These are phyloP conservation scores for Rhopalosiphum nymphaeae DNA, from an alignment of 2,888 invertebrate species.

Conservation along the genomic window DNA sequence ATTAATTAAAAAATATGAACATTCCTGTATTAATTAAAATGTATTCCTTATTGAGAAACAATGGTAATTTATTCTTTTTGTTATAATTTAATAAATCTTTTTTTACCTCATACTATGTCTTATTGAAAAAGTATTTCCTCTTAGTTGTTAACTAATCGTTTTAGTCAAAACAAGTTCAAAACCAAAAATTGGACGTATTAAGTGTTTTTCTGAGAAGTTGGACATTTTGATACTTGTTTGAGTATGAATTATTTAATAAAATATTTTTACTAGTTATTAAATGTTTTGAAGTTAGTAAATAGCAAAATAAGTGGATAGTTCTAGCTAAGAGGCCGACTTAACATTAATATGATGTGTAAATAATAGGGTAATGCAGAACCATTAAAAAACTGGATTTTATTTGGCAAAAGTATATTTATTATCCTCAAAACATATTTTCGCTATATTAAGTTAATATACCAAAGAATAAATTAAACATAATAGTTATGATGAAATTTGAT, in stretches of 20 bases:
- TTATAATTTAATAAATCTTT: background rate
- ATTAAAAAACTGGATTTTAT: too few relatives aligned
- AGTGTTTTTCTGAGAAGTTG: background rate
- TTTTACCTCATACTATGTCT: background rate
- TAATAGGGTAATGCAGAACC: too few relatives aligned
- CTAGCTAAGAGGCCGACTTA: too few relatives aligned
- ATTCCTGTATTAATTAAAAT: background rate
- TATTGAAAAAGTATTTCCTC: background rate
- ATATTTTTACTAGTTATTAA: background rate
- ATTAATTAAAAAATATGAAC: slow-evolving; percentile 73
- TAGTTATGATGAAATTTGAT: too few relatives aligned
- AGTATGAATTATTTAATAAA: too few relatives aligned
- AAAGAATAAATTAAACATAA: too few relatives aligned
- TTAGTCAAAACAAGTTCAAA: background rate
- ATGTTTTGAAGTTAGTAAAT: background rate
- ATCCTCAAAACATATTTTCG: too few relatives aligned
- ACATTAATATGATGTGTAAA: too few relatives aligned
- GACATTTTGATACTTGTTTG: background rate
- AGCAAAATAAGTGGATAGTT: background rate
- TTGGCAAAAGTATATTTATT: too few relatives aligned
- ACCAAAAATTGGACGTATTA: background rate
- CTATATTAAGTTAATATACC: too few relatives aligned
- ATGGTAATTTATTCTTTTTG: background rate
- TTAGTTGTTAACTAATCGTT: background rate
- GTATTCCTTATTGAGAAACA: background rate